Base-by-base conservation (phyloP, 2,888 invertebrate genomes). In the Dryocosmus kuriphilus region DNA sequence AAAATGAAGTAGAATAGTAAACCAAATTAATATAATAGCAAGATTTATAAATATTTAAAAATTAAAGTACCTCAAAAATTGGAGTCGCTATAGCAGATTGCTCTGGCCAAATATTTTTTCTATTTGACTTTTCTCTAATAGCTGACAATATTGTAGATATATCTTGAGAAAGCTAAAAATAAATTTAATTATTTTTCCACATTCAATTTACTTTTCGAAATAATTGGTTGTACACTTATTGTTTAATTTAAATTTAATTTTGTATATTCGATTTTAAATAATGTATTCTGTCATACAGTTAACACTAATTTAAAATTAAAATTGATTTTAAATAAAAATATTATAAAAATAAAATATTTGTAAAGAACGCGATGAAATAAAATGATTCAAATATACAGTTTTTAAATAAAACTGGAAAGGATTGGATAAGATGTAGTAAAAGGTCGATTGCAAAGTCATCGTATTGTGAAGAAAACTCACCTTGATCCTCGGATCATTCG, bases 51-150 rank as follows among this genome's bases (percentile, higher is more conserved):
- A n/a, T n/a, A n/a, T n/a, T 0, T 6, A 51, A 4, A 46, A 19
- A 65, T 3, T 57, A 11, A 5, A 16, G 60, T 83, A 90, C 90
- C 81, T 86, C 87, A 75, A 90, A 88, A 63, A 89, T 80, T 8
- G 89, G 88, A 30, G 86, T 88, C 5, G 87, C 88, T 1, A 90
- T 83, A 6, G 83, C 81, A 77, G 77, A 88, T 67, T 87, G 86
- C 55, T 90, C 87, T 0, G 90, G 89, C 80, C 61, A 85, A 77
- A 83, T 80, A 55, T 80, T 82, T 75, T 38, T 86, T 11, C 79
- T 81, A 27, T 78, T 85, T 46, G 80, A 80, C n/a, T 79, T 83
- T 78, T 77, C 85, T 75, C 79, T 76, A 75, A 82, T 83, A 62
- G 75, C 79, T 51, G 71, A 82, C n/a, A 86, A 30, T 73, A 85